Conservation (phyloP, 2,797 vertebrate genomes). For the Lycodopsis pacificus region DNA sequence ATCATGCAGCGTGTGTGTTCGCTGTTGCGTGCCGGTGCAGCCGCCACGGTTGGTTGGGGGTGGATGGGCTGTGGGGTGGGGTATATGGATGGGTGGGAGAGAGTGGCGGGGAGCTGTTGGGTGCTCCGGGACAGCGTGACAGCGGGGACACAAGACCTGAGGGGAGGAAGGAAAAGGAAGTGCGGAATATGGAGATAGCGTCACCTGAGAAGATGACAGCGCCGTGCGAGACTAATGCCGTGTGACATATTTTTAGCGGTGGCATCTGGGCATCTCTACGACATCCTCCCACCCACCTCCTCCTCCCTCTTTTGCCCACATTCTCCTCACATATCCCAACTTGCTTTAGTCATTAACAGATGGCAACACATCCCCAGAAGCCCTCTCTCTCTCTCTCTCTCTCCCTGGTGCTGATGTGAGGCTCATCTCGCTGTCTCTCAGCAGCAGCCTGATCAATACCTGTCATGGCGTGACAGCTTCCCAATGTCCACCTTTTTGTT, state of each 20-base stretch:
- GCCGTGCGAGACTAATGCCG: constrained; percentile 24
- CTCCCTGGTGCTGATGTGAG: constrained; percentile 10
- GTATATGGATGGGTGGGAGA: not conserved
- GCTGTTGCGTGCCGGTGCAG: constrained; percentile 37
- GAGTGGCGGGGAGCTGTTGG: not conserved
- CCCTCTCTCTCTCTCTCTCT: not conserved
- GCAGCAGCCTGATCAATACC: constrained; percentile 62
- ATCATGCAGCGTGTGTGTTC: constrained; percentile 51
- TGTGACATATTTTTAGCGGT: constrained; percentile 47
- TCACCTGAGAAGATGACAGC: constrained; percentile 53
- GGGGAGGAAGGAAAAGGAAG: constrained; percentile 26
- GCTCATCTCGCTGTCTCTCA: constrained; percentile 39
- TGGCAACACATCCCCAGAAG: constrained; percentile 23
- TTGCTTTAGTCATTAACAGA: constrained; percentile 39
- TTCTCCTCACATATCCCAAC: constrained; percentile 17
- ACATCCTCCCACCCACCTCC: not conserved
- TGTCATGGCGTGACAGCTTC: constrained; percentile 44
- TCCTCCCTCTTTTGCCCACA: not conserved
- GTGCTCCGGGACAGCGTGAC: constrained; percentile 8
- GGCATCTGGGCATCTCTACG: constrained; percentile 40
- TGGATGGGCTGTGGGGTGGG: constrained; percentile 21
- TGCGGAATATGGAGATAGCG: constrained; percentile 56
- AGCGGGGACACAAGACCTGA: constrained; percentile 29
- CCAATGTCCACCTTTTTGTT: constrained; percentile 54
- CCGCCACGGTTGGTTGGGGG: constrained; percentile 14